A percentile compares a stretch with the other conserved stretches of the same genome.
phyloP scores from a whole-genome alignment of 2,797 vertebrate species.

The Iguana delicatissima region DNA sequence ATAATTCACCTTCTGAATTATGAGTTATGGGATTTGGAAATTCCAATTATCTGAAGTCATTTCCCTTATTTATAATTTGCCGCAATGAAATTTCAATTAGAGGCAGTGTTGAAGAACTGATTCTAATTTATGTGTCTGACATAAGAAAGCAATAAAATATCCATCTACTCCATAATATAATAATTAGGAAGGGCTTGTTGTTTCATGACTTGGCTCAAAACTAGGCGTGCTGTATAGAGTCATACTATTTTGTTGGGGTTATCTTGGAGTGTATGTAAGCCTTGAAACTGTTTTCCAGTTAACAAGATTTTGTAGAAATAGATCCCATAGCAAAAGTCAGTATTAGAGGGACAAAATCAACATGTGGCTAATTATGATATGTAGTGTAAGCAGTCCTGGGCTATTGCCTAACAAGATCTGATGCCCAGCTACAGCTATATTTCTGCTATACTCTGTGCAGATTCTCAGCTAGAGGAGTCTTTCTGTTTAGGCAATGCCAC shows the following conservation, averaged over 20 bases:
- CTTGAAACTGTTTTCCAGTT: not conserved
- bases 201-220: not conserved
- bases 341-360: not conserved
- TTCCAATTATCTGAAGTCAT: conserved; percentile 29
- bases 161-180: not conserved
- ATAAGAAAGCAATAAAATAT: not conserved
- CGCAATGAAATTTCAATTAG: conserved; percentile 42
- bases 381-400: too few relatives aligned
- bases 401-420: not conserved
- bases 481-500: too few relatives aligned
- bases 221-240: not conserved
- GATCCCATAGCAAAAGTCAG: not conserved
- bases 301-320: not conserved
- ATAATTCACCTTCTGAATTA: conserved; percentile 7
- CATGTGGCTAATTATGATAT: not conserved
- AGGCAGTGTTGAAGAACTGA: conserved; percentile 16
- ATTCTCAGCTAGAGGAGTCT: not conserved
- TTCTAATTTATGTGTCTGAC: conserved; percentile 13
- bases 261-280: not conserved
- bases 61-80: conserved; percentile 42
- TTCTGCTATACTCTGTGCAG: not conserved
- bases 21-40: conserved; percentile 24
- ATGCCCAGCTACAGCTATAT: not conserved
- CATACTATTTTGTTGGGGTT: not conserved
- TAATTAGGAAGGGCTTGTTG: not conserved